Base-by-base conservation (phyloP, 2,113 vertebrate genomes). In the Ivindomyrus marchei region DNA sequence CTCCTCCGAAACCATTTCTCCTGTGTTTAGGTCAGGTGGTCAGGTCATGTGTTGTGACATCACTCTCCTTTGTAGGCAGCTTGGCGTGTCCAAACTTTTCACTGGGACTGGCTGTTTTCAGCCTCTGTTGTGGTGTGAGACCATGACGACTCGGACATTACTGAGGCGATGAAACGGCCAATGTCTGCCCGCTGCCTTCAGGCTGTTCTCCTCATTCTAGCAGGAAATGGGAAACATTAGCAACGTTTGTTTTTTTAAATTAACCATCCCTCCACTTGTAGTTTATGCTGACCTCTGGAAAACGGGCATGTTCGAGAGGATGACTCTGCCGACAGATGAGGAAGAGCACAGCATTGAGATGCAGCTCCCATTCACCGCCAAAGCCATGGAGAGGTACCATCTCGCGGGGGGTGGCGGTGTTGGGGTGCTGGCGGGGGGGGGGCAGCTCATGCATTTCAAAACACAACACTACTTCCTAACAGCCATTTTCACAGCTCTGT, bases 311-410 rank as follows among this genome's bases (percentile, higher is more conserved):
- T 99, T 99, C 95, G 98, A 99, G 92, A 96, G 97, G 90, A 99
- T 99, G 98, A 98, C 96, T 94, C 94, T 99, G 92, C 97, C 99
- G 95, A 99, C 97, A 91, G 98, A 99, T 77, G 98, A 99, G 96
- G 98, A 99, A 90, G 98, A 99, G 96, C 98, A 99, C 96, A 99
- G 98, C 96, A 99, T 99, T 96, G 98, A 99, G 97, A 99, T 99
- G 98, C 98, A 99, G 95, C 97, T 99, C 97, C 98, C 98, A 98
- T 99, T 99, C 80, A 99, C 98, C 96, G 98, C 98, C 97, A 99
- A 99, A 99, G 97, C 98, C 97, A 99, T 99, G 98, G 98, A 99
- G 97, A 99, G 98, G 98, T 99, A 97, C 24, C 83, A 47, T 39
- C 21, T 85, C 2, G 83, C 2, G 17, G 11, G 39, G 45, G 45